Conservation (phyloP, 1,140 invertebrate species). For the Telenomus remus region DNA sequence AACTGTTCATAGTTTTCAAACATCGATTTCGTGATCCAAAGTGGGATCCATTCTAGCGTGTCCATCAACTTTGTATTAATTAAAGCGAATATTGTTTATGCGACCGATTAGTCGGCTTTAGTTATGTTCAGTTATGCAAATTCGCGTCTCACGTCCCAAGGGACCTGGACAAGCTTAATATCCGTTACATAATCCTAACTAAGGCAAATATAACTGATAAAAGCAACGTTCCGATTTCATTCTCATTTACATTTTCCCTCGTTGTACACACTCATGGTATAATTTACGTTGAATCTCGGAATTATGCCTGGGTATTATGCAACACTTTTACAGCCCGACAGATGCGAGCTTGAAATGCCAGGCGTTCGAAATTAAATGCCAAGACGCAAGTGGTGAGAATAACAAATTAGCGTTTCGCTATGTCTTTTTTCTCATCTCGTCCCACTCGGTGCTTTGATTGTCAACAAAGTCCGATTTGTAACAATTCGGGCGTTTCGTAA, state of each 20-base stretch:
- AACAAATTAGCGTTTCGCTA: constrained; percentile 4
- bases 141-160: neutral
- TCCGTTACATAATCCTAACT: neutral
- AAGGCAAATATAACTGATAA: constrained; percentile 5
- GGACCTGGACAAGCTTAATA: too few species aligned
- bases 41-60: too few species aligned
- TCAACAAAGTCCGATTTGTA: too few species aligned
- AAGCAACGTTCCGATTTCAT: constrained; percentile 4
- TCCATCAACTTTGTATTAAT: constrained; percentile 20
- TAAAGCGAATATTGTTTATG: constrained; percentile 11
- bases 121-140: constrained; percentile 29
- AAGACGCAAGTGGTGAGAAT: constrained; percentile 6
- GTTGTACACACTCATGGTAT: constrained; percentile 1
- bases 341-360: constrained; percentile 18
- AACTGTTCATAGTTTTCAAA: too few species aligned
- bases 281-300: constrained; percentile 20
- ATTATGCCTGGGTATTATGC: constrained; percentile 15
- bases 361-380: constrained; percentile 8
- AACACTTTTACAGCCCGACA: constrained; percentile 9
- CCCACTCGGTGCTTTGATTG: too few species aligned
- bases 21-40: too few species aligned
- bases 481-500: neutral
- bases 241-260: constrained; percentile 15
- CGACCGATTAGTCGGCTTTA: constrained; percentile 17
- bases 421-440: neutral